Percentiles rank a stretch among this genome's conserved stretches.
These are phyloP conservation scores for Chanos chanos DNA, from an alignment of 2,797 vertebrate species.

Conservation along the genomic window DNA sequence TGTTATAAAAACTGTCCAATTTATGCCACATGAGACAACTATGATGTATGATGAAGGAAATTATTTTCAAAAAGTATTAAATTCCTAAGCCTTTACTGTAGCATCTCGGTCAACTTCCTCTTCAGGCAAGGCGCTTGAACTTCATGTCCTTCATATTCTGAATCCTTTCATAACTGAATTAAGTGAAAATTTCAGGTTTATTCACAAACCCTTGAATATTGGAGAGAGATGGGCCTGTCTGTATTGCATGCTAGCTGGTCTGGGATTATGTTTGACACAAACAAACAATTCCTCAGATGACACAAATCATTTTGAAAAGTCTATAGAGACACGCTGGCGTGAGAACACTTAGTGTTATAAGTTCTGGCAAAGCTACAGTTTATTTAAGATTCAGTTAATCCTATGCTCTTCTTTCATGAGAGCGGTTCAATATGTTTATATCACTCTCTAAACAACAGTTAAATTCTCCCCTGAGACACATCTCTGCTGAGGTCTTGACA, in stretches of 20 bases:
- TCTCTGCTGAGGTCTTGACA: slow-evolving; percentile 29
- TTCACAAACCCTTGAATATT: not conserved
- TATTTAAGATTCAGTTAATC: slow-evolving; percentile 44
- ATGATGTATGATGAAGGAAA: slow-evolving; percentile 25
- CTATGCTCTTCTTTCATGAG: slow-evolving; percentile 35
- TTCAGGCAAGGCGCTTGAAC: not conserved
- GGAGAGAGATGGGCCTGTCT: not conserved
- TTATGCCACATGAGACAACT: slow-evolving; percentile 31
- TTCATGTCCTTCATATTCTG: not conserved
- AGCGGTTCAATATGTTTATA: slow-evolving; percentile 45
- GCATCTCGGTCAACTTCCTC: not conserved
- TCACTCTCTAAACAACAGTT: slow-evolving; percentile 45
- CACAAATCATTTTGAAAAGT: slow-evolving; percentile 35
- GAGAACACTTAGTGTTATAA: slow-evolving; percentile 61
- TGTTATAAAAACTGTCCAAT: slow-evolving; percentile 25
- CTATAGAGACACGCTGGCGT: slow-evolving; percentile 57
- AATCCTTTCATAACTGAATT: not conserved
- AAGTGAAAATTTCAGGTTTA: no score
- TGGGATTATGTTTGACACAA: not conserved
- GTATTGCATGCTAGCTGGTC: not conserved
- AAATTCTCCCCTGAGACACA: slow-evolving; percentile 30
- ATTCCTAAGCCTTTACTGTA: slow-evolving; percentile 21
- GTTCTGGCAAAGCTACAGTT: slow-evolving; percentile 56
- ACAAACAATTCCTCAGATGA: slow-evolving; percentile 2
- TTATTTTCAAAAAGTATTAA: slow-evolving; percentile 20